Conservation (phyloP, 1,140 invertebrate genomes). For the Centruroides sculpturatus region DNA sequence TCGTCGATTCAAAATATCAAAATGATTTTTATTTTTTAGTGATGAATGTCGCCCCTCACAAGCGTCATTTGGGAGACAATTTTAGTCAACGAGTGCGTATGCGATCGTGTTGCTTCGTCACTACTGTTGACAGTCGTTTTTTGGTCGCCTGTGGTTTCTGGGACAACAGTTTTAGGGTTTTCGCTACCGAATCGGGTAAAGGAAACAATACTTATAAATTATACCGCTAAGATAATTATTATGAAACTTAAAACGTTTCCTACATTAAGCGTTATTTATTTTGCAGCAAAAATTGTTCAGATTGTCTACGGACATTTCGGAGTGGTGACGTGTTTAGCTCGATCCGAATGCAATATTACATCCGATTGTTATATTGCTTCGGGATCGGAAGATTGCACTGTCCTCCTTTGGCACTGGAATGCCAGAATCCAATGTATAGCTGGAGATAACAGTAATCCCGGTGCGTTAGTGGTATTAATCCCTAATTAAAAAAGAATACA, state of each 20-base stretch:
- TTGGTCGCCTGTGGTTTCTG: constrained; percentile 98
- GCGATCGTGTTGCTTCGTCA: constrained; percentile 87
- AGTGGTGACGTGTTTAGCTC: constrained; percentile 88
- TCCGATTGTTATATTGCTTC: constrained; percentile 98
- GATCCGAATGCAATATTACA: constrained; percentile 95
- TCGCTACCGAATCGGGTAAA: constrained; percentile 84
- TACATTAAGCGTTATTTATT: constrained; percentile 10
- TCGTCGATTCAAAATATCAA: too few relatives aligned
- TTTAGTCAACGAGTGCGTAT: constrained; percentile 90
- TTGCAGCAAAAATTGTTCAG: constrained; percentile 86
- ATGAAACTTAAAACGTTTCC: too few relatives aligned
- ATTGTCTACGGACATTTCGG: constrained; percentile 98
- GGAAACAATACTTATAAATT: too few relatives aligned
- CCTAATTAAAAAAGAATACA: too few relatives aligned
- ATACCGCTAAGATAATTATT: too few relatives aligned
- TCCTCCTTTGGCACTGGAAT: constrained; percentile 97
- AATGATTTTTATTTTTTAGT: constrained; percentile 5
- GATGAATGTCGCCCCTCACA: constrained; percentile 27
- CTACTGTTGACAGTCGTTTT: constrained; percentile 90
- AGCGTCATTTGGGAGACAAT: constrained; percentile 87
- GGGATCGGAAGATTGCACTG: constrained; percentile 93
- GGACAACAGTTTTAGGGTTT: constrained; percentile 98
- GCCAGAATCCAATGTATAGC: constrained; percentile 89
- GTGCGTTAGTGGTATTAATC: too few relatives aligned
- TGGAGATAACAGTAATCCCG: constrained; percentile 45